Evolutionary conservation across 2,797 vertebrate genomes (phyloP).

Genomic region (Lepilemur ruficaudatus): DNA sequence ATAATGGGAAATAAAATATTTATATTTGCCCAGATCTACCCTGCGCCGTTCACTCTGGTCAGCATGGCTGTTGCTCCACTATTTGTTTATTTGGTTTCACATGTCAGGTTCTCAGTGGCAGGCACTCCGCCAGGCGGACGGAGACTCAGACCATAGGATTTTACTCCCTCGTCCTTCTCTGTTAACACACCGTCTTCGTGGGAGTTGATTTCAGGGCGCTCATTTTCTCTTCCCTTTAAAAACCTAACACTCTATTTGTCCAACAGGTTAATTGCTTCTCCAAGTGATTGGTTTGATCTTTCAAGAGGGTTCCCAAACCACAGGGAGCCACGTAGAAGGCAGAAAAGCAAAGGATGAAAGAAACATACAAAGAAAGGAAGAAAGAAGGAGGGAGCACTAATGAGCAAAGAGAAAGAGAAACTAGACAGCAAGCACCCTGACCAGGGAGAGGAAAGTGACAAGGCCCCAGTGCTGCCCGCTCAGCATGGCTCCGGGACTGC

Average conservation of each 20-base stretch:
- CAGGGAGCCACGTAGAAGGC: not conserved
- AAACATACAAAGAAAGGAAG: not conserved
- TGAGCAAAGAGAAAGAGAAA: not conserved
- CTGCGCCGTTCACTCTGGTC: not conserved
- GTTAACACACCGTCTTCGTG: not conserved
- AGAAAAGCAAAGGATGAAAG: not conserved
- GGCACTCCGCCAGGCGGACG: not conserved
- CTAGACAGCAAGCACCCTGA: not conserved
- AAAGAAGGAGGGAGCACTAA: not conserved
- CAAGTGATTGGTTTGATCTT: not conserved
- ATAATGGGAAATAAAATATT: not conserved
- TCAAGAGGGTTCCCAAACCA: not conserved
- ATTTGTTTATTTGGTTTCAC: not conserved
- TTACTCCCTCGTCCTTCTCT: not conserved
- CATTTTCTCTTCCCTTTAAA: not conserved
- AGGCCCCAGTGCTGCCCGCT: accelerated
- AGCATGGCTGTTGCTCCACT: not conserved
- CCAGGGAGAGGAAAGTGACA: accelerated
- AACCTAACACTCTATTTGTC: not conserved
- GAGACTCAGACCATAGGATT: not conserved
- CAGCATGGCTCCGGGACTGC: not conserved
- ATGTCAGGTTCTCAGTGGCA: not conserved
- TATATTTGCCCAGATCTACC: not conserved
- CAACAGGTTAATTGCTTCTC: not conserved
- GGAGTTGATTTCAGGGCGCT: not conserved